Conservation (phyloP, 2,888 invertebrate species). For the Heliothis peltigera region DNA sequence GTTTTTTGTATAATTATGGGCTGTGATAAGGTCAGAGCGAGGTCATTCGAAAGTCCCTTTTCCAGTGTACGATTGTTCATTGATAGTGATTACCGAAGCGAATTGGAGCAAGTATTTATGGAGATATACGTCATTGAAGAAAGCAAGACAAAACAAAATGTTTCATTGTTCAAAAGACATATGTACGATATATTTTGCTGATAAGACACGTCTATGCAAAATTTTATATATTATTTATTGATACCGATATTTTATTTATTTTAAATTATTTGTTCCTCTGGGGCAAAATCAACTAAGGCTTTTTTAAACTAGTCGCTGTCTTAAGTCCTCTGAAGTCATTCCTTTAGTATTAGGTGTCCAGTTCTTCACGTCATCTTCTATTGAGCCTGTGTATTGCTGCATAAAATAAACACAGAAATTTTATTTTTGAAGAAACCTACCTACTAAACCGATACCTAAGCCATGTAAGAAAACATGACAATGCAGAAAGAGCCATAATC, state of each 20-base stretch:
- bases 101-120: constrained; percentile 53
- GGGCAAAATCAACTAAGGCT: too few relatives aligned
- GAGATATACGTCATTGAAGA: constrained; percentile 35
- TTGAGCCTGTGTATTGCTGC: too few relatives aligned
- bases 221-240: background rate
- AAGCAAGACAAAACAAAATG: constrained; percentile 35
- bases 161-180: constrained; percentile 3
- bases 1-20: constrained; percentile 74
- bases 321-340: too few relatives aligned
- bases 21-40: constrained; percentile 75
- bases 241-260: too few relatives aligned
- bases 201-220: background rate
- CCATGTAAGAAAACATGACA: background rate
- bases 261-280: too few relatives aligned
- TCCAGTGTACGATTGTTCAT: constrained; percentile 67
- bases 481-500: background rate
- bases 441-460: background rate
- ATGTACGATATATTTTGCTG: background rate
- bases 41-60: constrained; percentile 78
- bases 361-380: too few relatives aligned
- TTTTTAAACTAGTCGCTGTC: too few relatives aligned
- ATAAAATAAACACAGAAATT: too few relatives aligned
- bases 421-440: background rate
- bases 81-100: constrained; percentile 54
- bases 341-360: too few relatives aligned